These are phyloP conservation scores for Drosophila persimilis DNA, from an alignment of 1,140 invertebrate species.

Conservation along the genomic window DNA sequence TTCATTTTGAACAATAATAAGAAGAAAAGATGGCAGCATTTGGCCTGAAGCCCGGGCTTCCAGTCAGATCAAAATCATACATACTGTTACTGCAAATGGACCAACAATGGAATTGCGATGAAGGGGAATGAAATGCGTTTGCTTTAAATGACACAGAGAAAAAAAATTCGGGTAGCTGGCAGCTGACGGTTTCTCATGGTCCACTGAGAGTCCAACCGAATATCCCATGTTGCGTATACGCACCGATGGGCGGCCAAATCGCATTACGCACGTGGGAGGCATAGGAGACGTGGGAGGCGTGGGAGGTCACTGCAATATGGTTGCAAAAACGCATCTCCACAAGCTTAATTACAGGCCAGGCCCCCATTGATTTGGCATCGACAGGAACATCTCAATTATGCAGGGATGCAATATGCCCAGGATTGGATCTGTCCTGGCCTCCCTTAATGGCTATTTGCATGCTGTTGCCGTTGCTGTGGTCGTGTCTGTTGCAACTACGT, in stretches of 20 bases:
- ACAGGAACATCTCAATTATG: constrained; percentile 48
- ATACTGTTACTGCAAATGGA: constrained; percentile 25
- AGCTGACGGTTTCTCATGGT: constrained; percentile 19
- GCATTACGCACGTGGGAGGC: constrained; percentile 38
- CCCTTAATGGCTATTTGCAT: constrained; percentile 43
- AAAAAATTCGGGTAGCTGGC: constrained; percentile 3
- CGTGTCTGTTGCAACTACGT: constrained; percentile 20
- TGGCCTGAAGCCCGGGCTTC: constrained; percentile 52
- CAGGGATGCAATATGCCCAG: constrained; percentile 13
- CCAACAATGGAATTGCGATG: constrained; percentile 23
- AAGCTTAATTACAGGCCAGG: constrained; percentile 30
- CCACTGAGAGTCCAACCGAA: too few relatives aligned
- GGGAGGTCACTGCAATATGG: constrained; percentile 16
- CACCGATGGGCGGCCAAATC: constrained; percentile 52
- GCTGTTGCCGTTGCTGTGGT: constrained; percentile 5
- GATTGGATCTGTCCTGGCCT: constrained; percentile 6
- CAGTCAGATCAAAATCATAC: constrained; percentile 51
- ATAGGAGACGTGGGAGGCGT: background rate
- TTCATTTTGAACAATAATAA: constrained; percentile 73
- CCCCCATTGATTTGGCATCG: constrained; percentile 25
- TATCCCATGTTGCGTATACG: constrained; percentile 55
- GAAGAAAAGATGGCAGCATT: constrained; percentile 72
- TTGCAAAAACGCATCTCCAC: constrained; percentile 4
- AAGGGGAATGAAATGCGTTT: constrained; percentile 1
- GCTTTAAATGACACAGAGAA: constrained; percentile 26